Conservation (phyloP, 2,797 vertebrate genomes). For the Malacoctenus gilli region DNA sequence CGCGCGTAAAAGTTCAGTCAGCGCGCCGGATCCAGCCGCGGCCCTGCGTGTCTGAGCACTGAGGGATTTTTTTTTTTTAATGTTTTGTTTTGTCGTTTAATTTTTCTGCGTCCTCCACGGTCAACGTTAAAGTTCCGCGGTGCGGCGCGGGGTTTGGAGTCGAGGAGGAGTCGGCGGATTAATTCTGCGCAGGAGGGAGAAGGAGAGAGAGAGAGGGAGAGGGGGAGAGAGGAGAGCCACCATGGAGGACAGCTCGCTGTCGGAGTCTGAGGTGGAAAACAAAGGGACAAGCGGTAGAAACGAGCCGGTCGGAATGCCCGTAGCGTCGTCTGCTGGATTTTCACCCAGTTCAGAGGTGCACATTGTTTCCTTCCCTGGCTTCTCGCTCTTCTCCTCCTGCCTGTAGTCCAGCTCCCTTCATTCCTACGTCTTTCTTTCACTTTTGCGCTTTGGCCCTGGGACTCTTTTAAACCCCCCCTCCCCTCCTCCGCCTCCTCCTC, state of each 20-base stretch:
- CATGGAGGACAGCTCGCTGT: conserved; percentile 73
- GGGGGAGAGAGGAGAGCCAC: conserved; percentile 27
- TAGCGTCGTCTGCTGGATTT: conserved; percentile 77
- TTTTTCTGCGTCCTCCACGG: conserved; percentile 40
- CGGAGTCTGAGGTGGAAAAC: conserved; percentile 79
- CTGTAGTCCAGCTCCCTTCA: conserved; percentile 73
- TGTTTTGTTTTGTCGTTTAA: no score
- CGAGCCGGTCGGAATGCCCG: conserved; percentile 68
- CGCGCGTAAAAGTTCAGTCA: conserved; percentile 59
- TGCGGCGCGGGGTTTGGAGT: conserved; percentile 44
- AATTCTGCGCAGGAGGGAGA: conserved; percentile 47
- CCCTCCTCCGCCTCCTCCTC: conserved; percentile 81
- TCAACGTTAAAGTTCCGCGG: conserved; percentile 53
- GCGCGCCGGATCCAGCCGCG: conserved; percentile 45
- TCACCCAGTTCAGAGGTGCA: conserved; percentile 82
- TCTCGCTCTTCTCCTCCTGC: conserved; percentile 37
- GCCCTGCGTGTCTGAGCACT: conserved; percentile 36
- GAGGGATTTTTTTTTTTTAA: no score
- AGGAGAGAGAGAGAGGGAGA: conserved; percentile 26
- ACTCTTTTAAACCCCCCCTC: conserved; percentile 92
- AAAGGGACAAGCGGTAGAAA: conserved; percentile 76
- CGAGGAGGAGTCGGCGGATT: conserved; percentile 56
- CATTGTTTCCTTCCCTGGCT: conserved; percentile 76
- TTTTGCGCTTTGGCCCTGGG: conserved; percentile 91
- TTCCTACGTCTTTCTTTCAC: conserved; percentile 91